Evolutionary conservation across 2,797 vertebrate genomes (phyloP), one percentile per base, ranked within the genome.

Genomic region (Coilia nasus): DNA sequence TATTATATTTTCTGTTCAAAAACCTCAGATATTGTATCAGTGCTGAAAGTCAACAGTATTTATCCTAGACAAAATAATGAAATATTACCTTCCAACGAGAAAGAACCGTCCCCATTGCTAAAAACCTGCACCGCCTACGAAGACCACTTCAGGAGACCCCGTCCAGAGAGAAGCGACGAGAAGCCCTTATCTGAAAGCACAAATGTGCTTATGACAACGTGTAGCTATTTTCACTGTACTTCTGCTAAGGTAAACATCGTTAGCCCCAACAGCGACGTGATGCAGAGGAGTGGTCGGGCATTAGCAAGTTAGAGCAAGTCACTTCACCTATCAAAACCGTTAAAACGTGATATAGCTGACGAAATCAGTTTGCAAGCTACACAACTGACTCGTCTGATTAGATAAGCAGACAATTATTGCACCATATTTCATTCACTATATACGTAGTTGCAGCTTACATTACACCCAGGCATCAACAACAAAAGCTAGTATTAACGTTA

Each of bases 71-170:
- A 64, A 23, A 75, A 75, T 15, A 41, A 75, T 41, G 0, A 81
- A n/a, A 86, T 84, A 93, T 94, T 93, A 98, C 98, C 96, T 94
- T 97, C 98, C 97, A 99, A 71, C 96, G 90, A 67, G 98, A 98
- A 91, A 98, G 89, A 60, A 98, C 88, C 90, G 91, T 96, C 87
- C 98, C 98, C 98, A 99, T 99, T 84, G 93, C 94, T 82, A 87
- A 50, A 75, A 21, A 31, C 14, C 67, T 35, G 14, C 15, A 28
- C 67, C 35, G 67, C 28, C 67, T 17, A 0, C 4, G 67, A 35
- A 75, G 67, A 75, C 28, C 67, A 17, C 67, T 64, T 35, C 50
- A 54, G 50, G 50, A 54, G 50, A 54, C 7, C 67, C 31, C 15
- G 28, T 75, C 67, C 67, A 6, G 28, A 54, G 31, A 75, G 28